Conservation (phyloP, 2,113 vertebrate genomes). For the Apistogramma diplotaenia region DNA sequence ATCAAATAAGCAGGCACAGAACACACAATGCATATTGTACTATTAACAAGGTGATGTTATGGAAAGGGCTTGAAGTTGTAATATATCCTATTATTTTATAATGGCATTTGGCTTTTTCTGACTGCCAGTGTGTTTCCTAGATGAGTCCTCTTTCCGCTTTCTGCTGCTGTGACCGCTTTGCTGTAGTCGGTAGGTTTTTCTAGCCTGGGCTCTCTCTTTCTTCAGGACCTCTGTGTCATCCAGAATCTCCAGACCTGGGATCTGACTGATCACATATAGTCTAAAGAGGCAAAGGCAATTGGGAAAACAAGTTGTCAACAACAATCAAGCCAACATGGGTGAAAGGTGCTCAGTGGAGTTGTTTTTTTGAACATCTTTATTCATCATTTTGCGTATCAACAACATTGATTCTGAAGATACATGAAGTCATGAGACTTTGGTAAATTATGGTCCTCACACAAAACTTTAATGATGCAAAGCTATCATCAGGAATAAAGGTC, state of each 20-base stretch:
- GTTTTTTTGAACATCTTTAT: no score
- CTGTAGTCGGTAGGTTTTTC: constrained; percentile 71
- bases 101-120: constrained; percentile 16
- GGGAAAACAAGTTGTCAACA: accelerated
- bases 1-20: not conserved
- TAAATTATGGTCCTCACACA: no score
- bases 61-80: not conserved
- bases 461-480: no score
- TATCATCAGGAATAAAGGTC: no score
- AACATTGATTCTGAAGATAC: no score
- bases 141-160: constrained; percentile 55
- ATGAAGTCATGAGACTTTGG: no score
- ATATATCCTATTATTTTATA: not conserved
- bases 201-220: constrained; percentile 70
- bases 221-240: constrained; percentile 78
- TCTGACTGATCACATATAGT: constrained; percentile 79
- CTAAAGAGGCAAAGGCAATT: constrained; percentile 19
- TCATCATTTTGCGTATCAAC: no score
- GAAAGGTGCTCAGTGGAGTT: not conserved
- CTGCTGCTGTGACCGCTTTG: constrained; percentile 44
- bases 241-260: constrained; percentile 74
- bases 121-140: constrained; percentile 29
- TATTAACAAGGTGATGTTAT: not conserved
- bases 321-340: not conserved
- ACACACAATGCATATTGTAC: accelerated